Evolutionary conservation across 1,140 invertebrate species (phyloP).

Genomic region (Oryctes rhinoceros): DNA sequence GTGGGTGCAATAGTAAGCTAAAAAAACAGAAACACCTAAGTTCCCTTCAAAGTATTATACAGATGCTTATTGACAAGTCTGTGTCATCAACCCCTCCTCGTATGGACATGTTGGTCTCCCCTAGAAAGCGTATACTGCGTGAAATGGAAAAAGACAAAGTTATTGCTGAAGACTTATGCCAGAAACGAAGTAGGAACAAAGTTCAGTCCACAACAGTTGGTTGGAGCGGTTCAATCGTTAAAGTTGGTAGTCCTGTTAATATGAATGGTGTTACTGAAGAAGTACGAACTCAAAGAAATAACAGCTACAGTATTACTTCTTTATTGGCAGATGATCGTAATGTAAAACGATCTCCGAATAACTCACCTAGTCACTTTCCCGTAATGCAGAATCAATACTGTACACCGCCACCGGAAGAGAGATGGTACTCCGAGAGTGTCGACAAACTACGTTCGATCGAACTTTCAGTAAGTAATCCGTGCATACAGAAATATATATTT

Average conservation of each 20-base stretch:
- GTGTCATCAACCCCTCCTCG: slow-evolving; percentile 60
- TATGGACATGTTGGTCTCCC: slow-evolving; percentile 63
- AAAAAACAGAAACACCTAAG: slow-evolving; percentile 45
- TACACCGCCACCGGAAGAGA: slow-evolving; percentile 53
- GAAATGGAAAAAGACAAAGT: slow-evolving; percentile 64
- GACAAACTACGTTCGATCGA: slow-evolving; percentile 59
- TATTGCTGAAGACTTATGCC: slow-evolving; percentile 47
- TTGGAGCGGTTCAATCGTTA: slow-evolving; percentile 56
- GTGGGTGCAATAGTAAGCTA: slow-evolving; percentile 46
- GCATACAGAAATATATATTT: neutral
- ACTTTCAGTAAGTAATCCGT: slow-evolving; percentile 56
- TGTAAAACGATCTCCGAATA: slow-evolving; percentile 53
- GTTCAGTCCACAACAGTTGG: slow-evolving; percentile 47
- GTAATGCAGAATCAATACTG: slow-evolving; percentile 48
- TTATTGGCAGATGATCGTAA: slow-evolving; percentile 67
- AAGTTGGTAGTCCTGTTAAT: slow-evolving; percentile 46
- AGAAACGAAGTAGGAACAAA: slow-evolving; percentile 48
- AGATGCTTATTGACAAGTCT: slow-evolving; percentile 56
- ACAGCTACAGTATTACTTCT: slow-evolving; percentile 81
- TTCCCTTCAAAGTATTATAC: slow-evolving; percentile 60
- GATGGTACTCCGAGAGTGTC: slow-evolving; percentile 59
- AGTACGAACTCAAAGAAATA: slow-evolving; percentile 52
- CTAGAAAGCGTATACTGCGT: slow-evolving; percentile 69
- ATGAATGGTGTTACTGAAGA: slow-evolving; percentile 52
- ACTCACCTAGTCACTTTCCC: slow-evolving; percentile 59